Percentiles rank a stretch among this genome's conserved stretches.
phyloP scores from a whole-genome alignment of 1,140 invertebrate genomes.

The Coptotermes formosanus region DNA sequence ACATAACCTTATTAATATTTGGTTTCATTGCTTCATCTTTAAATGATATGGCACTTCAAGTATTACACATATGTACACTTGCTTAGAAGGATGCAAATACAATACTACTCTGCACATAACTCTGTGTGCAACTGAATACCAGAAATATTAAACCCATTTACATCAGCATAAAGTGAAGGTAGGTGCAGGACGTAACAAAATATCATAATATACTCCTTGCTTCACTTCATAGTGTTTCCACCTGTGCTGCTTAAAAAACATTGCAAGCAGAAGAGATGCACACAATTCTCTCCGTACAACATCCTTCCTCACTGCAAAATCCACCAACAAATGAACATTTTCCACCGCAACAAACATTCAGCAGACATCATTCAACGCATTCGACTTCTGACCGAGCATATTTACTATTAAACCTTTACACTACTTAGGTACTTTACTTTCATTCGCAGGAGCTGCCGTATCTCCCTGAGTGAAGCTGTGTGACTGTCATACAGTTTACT shows the following conservation, averaged over 20 bases:
- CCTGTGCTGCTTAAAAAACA: not conserved
- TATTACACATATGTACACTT: not conserved
- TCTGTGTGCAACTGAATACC: not conserved
- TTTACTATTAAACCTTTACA: conserved; percentile 20
- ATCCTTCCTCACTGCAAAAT: not conserved
- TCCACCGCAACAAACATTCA: not conserved
- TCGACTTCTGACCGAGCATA: not conserved
- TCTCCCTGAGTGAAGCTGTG: conserved; percentile 17
- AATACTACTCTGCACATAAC: not conserved
- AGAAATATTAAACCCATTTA: not conserved
- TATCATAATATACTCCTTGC: not conserved
- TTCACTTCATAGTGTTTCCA: not conserved
- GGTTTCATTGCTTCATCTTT: too few relatives aligned
- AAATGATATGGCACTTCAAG: not conserved
- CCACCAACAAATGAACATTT: conserved; percentile 5
- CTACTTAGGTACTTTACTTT: conserved; percentile 27
- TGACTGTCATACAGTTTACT: conserved; percentile 16
- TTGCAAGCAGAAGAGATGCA: conserved; percentile 2
- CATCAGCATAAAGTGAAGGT: not conserved
- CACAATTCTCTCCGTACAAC: not conserved
- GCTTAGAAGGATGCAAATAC: not conserved
- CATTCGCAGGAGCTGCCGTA: conserved; percentile 24
- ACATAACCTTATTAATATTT: too few relatives aligned
- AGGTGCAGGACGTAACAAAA: not conserved
- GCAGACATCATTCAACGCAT: not conserved